A percentile compares a stretch with the other conserved stretches of the same genome.
Evolutionary conservation across 2,113 vertebrate species (phyloP).

Genomic region (Platichthys stellatus): DNA sequence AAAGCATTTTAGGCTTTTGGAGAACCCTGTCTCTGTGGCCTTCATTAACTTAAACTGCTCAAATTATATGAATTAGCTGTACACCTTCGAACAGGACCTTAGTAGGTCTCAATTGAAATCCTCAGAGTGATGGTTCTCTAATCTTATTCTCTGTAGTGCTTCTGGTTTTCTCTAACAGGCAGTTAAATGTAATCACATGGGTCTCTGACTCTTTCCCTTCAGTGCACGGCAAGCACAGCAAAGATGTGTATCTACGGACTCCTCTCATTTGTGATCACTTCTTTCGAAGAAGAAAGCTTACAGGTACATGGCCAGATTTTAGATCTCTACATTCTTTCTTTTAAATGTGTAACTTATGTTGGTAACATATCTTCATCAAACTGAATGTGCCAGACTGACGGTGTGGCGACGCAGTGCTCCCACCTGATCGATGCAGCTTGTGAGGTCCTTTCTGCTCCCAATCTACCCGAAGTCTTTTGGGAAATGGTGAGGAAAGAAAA

Average conservation of each 20-base stretch:
- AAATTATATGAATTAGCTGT: background rate
- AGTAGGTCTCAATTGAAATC: background rate
- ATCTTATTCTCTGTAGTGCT: background rate
- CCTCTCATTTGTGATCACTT: constrained; percentile 93
- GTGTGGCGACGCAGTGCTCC: constrained; percentile 70
- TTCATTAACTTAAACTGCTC: background rate
- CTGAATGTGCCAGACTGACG: constrained; percentile 35
- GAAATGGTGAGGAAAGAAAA: constrained; percentile 87
- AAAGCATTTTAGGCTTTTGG: too few relatives aligned
- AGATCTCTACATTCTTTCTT: background rate
- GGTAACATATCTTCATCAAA: background rate
- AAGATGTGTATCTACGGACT: constrained; percentile 96
- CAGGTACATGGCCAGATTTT: constrained; percentile 82
- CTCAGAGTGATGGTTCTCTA: too few relatives aligned
- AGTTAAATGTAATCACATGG: constrained; percentile 22
- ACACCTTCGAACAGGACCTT: background rate
- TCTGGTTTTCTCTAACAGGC: constrained; percentile 18
- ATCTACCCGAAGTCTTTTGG: constrained; percentile 96
- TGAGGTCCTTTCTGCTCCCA: constrained; percentile 92
- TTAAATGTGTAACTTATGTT: background rate
- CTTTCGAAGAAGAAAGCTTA: constrained; percentile 92
- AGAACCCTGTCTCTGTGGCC: too few relatives aligned
- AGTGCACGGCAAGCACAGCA: constrained; percentile 96
- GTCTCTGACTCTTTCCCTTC: constrained; percentile 13
- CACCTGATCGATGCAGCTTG: constrained; percentile 93